Percentiles rank a stretch among this genome's conserved stretches.
phyloP scores from a whole-genome alignment of 37 sponge, comb jelly and placozoan genomes.

The Corticium candelabrum region DNA sequence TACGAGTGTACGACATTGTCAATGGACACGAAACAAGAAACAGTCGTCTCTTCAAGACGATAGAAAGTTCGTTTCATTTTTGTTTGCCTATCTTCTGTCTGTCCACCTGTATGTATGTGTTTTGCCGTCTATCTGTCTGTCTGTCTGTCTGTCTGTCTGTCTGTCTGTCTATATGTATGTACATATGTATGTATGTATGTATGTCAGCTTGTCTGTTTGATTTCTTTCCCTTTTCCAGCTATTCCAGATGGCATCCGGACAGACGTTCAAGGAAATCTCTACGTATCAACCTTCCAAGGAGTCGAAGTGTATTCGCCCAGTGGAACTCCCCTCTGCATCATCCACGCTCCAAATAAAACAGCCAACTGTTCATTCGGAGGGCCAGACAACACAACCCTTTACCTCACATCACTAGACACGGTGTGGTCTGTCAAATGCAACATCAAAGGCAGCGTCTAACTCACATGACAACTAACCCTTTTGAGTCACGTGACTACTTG shows the following conservation, averaged over 20 bases:
- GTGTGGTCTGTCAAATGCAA: not conserved
- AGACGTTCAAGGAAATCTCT: not conserved
- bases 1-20: not conserved
- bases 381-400: not conserved
- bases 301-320: not conserved
- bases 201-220: too few species aligned
- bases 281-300: not conserved
- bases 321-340: not conserved
- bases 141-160: too few species aligned
- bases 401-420: not conserved
- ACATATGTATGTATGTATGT: too few species aligned
- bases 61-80: too few species aligned
- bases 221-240: too few species aligned
- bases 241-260: not conserved
- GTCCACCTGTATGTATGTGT: too few species aligned
- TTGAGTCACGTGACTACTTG: too few species aligned
- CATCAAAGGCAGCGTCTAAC: too few species aligned
- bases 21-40: not conserved
- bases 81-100: too few species aligned
- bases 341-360: not conserved
- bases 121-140: too few species aligned
- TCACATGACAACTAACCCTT: too few species aligned
- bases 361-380: constrained; percentile 2
- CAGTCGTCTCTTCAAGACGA: not conserved
- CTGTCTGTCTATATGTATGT: too few species aligned